Evolutionary conservation across 2,888 invertebrate species (phyloP), one percentile per base, ranked within the genome.

Genomic region (Sycophila texana): DNA sequence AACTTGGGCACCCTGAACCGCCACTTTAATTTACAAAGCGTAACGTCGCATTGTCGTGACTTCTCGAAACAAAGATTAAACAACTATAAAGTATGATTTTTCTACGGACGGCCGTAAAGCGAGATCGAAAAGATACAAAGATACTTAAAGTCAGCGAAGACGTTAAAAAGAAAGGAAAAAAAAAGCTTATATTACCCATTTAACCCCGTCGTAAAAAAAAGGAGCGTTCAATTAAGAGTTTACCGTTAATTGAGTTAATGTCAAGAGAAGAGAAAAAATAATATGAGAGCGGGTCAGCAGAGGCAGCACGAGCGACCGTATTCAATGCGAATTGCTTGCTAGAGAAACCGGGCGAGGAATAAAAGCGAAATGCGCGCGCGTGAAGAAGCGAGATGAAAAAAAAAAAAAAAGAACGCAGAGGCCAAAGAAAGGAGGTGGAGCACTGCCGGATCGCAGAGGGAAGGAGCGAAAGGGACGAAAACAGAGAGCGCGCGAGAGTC

Each of bases 241-340:
- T 61, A 61, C 66, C 76, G 77, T 74, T 74, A 81, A 81, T 81
- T 71, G 77, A 81, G 79, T 81, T 76, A 80, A 82, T 76, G 78
- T 68, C 66, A 60, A 73, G 74, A 58, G 61, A 30, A 30, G 49
- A 74, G 71, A 60, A 63, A 71, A 65, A 61, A 63, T 60, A 63
- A 77, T 30, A 58, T 30, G 60, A 76, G 39, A 39, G 39, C 39
- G 39, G 39, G 39, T 10, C 39, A 39, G 39, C 39, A 10, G 39
- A 39, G 39, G 39, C 39, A 7, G 39, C 39, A 63, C 10, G 66
- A 70, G 47, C 53, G 53, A 63, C 51, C 53, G 74, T 58, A 77
- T 80, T 81, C 70, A 81, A 77, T 57, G 77, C n/a, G 68, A 68
- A 77, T 77, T 68, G 61, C 65, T 58, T 63, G 65, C 39, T 30